Evolutionary conservation across 1,140 invertebrate genomes (phyloP).

Genomic region (Pachyrhynchus sulphureomaculatus): DNA sequence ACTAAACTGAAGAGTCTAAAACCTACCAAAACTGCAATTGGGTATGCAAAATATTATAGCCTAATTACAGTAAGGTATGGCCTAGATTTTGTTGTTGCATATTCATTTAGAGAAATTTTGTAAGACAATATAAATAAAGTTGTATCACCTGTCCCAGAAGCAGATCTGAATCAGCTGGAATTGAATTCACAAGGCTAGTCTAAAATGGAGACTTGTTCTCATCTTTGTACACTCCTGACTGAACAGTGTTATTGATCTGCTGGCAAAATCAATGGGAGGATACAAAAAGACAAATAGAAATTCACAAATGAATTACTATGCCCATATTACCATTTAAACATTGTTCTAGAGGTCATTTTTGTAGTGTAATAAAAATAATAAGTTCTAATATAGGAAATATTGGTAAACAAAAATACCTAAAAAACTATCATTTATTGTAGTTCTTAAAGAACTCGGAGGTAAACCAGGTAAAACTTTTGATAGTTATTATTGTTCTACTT

Average conservation of each 20-base stretch:
- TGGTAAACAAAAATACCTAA: not conserved
- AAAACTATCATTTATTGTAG: not conserved
- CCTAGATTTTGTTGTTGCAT: too few species aligned
- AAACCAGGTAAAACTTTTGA: too few species aligned
- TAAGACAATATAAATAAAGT: too few species aligned
- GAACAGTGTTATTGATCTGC: constrained; percentile 22
- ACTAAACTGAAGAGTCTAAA: too few species aligned
- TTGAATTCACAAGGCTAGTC: not conserved
- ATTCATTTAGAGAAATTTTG: too few species aligned
- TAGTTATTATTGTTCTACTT: not conserved
- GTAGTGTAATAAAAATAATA: not conserved
- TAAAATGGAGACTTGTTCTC: constrained; percentile 21
- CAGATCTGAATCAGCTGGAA: too few species aligned
- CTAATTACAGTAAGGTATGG: too few species aligned
- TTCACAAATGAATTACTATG: not conserved
- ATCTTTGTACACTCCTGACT: constrained; percentile 1
- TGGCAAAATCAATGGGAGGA: constrained; percentile 24
- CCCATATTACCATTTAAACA: not conserved
- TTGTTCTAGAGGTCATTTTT: not conserved
- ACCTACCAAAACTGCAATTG: too few species aligned
- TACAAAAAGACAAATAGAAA: constrained; percentile 5
- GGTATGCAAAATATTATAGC: too few species aligned
- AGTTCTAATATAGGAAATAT: not conserved
- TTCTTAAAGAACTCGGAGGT: not conserved
- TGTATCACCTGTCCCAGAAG: too few species aligned